Conservation (phyloP, 1,140 invertebrate species). For the Saccostrea echinata region DNA sequence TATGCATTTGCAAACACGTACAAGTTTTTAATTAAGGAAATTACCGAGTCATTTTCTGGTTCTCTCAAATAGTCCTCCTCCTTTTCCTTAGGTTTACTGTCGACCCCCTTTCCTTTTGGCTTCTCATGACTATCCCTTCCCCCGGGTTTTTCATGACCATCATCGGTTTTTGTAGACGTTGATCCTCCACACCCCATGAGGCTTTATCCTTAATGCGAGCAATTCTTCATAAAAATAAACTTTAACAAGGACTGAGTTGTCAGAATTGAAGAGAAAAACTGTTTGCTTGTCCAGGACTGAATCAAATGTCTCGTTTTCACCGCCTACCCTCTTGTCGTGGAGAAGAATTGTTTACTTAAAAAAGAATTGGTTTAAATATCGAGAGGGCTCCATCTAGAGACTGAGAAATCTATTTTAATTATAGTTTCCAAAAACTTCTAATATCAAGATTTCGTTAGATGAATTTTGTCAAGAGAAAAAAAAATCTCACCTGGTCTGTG, state of each 20-base stretch:
- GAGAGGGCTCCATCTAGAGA: not conserved
- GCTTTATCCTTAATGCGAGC: not conserved
- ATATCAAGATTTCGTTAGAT: not conserved
- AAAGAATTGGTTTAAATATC: not conserved
- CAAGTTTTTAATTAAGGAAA: not conserved
- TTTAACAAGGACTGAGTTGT: not conserved
- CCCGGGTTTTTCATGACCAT: no score
- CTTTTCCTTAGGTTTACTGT: not conserved
- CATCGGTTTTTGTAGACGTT: not conserved
- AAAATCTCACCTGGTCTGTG: not conserved
- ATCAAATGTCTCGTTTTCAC: not conserved
- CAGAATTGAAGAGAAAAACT: not conserved
- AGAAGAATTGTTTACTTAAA: not conserved
- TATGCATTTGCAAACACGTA: no score
- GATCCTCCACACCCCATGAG: constrained; percentile 12
- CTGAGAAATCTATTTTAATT: not conserved
- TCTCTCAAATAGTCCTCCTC: not conserved
- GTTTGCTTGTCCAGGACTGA: not conserved
- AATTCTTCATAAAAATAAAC: not conserved
- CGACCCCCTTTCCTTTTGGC: not conserved
- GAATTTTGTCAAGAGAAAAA: not conserved
- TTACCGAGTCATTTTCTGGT: constrained; percentile 19
- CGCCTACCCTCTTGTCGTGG: not conserved
- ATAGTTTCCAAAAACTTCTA: not conserved
- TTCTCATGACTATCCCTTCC: not conserved